Base-by-base conservation (phyloP, 2,797 vertebrate species). In the Lepilemur ruficaudatus region DNA sequence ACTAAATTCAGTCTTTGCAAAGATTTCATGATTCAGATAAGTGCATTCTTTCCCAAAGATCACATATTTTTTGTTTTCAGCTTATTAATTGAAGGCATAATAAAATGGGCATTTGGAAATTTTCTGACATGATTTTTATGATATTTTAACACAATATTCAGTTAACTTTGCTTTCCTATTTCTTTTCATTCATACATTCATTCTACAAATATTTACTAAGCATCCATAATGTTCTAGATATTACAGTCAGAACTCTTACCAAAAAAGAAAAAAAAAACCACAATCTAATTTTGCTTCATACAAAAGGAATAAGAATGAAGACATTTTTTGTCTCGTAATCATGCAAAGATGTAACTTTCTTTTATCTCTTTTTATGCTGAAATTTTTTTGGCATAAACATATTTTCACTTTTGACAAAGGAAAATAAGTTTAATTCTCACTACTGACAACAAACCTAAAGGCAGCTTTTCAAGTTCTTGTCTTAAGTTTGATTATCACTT, bases 401-500 rank as follows among this genome's bases (percentile, higher is more conserved):
- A 94, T 97, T 97, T 97, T 94, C 90, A 97, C 93, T 95, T 96
- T 96, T 94, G 86, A 88, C 94, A 72, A 93, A 96, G 95, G 92
- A 96, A 97, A 97, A 83, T 91, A 95, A 91, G 87, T 94, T 96
- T 97, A 91, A 94, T 97, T 97, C 67, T 97, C 93, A 96, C 92
- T 52, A 84, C 50, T 93, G 90, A 96, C 69, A 96, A 83, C 88
- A 83, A 92, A 63, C 87, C 38, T 46, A 75, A 92, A 94, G 38
- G 23, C 23, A 46, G 63, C 69, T 95, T 96, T 94, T 93, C 70
- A 89, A 91, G 73, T 93, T 93, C 88, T 80, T 43, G 28, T 82
- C 48, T 94, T 48, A 63, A 76, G 63, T 93, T 76, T 83, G 41
- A 85, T 75, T 76, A 72, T 89, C 25, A 13, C 80, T 84, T 80